Conservation (phyloP, 2,797 vertebrate genomes). For the Momotus momota region DNA sequence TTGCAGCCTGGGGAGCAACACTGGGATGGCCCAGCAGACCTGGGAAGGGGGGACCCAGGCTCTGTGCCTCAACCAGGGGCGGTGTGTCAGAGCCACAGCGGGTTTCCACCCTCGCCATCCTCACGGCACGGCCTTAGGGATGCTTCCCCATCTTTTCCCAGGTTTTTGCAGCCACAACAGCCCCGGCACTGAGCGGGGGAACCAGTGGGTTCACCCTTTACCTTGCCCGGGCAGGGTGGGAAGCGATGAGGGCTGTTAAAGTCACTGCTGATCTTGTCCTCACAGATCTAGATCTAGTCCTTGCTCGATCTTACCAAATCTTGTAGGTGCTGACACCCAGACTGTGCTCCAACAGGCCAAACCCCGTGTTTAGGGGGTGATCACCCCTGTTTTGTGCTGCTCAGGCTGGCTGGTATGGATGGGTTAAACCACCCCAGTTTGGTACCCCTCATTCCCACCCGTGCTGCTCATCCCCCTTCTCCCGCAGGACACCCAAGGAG, state of each 20-base stretch:
- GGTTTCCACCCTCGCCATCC: background rate
- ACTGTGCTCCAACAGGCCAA: background rate
- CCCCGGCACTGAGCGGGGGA: fast-evolving
- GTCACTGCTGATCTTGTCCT: background rate
- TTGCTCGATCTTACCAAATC: background rate
- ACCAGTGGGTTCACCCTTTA: background rate
- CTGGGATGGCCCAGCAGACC: fast-evolving
- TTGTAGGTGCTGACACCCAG: background rate
- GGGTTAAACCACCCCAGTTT: background rate
- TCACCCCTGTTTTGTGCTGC: fast-evolving
- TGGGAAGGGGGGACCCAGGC: fast-evolving
- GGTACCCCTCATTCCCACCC: fast-evolving
- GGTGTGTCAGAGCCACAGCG: fast-evolving
- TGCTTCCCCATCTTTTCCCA: background rate
- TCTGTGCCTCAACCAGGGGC: background rate
- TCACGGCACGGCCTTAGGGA: fast-evolving
- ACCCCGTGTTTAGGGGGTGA: background rate
- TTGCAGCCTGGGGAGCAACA: fast-evolving
- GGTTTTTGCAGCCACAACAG: background rate
- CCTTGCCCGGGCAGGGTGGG: background rate
- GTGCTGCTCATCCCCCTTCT: fast-evolving
- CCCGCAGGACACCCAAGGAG: background rate
- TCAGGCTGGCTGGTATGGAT: fast-evolving
- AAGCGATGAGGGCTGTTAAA: background rate
- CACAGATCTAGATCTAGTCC: background rate